Conservation (phyloP, 1,140 invertebrate species). For the Anadara kagoshimensis region DNA sequence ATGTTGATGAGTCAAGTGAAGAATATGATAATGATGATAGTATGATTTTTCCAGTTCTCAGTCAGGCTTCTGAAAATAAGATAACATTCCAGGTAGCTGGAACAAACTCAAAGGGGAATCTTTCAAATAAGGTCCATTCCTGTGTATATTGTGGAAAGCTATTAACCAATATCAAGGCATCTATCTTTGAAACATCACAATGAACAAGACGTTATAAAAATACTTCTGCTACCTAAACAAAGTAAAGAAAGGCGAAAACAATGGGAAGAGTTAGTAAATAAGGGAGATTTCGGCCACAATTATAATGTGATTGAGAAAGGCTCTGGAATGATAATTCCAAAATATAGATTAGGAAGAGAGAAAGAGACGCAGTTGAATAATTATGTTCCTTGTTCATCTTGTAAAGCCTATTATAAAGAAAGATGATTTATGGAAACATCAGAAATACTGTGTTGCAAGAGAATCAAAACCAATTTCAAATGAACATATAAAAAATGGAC, state of each 20-base stretch:
- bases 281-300: conserved; percentile 16
- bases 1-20: no score
- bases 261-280: conserved; percentile 8
- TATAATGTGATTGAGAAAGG: conserved; percentile 14
- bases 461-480: no score
- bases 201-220: conserved; percentile 8
- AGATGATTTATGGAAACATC: conserved; percentile 1
- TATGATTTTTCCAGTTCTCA: no score
- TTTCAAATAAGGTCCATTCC: not conserved
- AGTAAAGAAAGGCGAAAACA: conserved; percentile 16
- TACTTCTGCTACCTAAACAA: no score
- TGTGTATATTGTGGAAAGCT: conserved; percentile 18
- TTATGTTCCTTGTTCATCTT: not conserved
- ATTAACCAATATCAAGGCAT: conserved; percentile 19
- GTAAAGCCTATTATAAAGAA: not conserved
- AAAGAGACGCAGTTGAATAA: no score
- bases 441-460: not conserved
- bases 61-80: no score
- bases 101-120: conserved; percentile 13
- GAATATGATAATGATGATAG: no score
- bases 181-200: conserved; percentile 1
- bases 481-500: no score
- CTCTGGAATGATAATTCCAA: conserved; percentile 11
- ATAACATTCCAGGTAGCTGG: no score
- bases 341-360: conserved; percentile 1